Evolutionary conservation across 2,888 invertebrate species (phyloP).

Genomic region (Emmelina monodactyla): DNA sequence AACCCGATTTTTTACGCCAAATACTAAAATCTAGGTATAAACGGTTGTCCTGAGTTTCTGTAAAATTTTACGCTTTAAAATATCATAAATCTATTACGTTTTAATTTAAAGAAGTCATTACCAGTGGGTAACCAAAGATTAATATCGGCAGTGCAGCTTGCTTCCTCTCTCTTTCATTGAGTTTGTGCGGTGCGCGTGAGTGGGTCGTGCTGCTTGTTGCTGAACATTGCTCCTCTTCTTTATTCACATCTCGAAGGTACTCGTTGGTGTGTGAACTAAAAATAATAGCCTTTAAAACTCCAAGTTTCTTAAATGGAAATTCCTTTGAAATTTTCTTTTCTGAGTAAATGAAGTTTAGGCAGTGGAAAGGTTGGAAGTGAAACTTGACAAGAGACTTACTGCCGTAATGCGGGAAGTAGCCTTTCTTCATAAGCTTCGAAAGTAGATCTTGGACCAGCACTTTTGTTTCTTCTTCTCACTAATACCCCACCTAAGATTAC

Average conservation of each 20-base stretch:
- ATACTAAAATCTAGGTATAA: no score
- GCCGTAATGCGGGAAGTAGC: constrained; percentile 82
- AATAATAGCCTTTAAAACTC: constrained; percentile 10
- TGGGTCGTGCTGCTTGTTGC: constrained; percentile 63
- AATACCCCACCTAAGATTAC: constrained; percentile 37
- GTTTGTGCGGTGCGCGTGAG: constrained; percentile 48
- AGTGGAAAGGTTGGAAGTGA: no score
- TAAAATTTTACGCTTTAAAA: no score
- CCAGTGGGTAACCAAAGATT: constrained; percentile 89
- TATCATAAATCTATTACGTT: no score
- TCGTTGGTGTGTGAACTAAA: constrained; percentile 83
- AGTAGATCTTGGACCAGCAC: constrained; percentile 72
- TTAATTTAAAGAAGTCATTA: no score
- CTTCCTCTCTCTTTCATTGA: constrained; percentile 83
- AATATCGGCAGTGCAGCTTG: constrained; percentile 90
- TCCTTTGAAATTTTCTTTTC: no score
- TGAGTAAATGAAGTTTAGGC: no score
- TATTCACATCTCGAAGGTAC: constrained; percentile 68
- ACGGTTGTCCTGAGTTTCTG: no score
- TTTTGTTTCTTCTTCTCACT: constrained; percentile 71
- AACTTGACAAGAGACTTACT: no score
- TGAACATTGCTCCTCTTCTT: constrained; percentile 51
- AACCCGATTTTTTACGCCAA: no score
- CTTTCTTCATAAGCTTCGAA: constrained; percentile 90
- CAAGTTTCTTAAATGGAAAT: no score